A percentile compares a stretch with the other conserved stretches of the same genome.
Conservation (phyloP, 2,888 invertebrate species). For the Trachelus tabidus region DNA sequence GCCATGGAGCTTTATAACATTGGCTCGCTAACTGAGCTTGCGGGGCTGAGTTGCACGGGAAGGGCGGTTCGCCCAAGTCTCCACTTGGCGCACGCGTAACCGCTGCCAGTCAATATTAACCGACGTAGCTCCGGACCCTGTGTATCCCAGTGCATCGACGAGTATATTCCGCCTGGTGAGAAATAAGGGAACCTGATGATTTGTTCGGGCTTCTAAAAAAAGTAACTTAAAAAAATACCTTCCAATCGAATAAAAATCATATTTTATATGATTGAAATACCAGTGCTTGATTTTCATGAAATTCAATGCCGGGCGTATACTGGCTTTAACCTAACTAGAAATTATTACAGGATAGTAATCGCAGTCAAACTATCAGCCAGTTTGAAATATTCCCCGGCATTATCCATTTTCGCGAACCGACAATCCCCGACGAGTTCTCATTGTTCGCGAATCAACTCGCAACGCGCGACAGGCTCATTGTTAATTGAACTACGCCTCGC, state of each 20-base stretch:
- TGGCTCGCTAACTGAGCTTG: constrained; percentile 24
- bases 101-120: constrained; percentile 61
- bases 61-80: constrained; percentile 30
- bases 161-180: neutral
- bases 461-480: constrained; percentile 55
- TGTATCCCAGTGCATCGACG: neutral
- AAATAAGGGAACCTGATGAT: neutral
- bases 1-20: constrained; percentile 22
- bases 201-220: neutral
- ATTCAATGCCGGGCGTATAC: neutral
- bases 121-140: constrained; percentile 22
- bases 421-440: constrained; percentile 55
- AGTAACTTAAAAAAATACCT: neutral
- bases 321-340: neutral
- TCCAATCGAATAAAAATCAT: neutral
- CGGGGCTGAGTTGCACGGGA: constrained; percentile 21
- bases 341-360: neutral
- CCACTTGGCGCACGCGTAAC: constrained; percentile 61
- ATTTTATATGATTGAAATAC: neutral
- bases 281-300: neutral
- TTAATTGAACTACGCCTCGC: constrained; percentile 59
- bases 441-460: constrained; percentile 57
- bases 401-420: neutral
- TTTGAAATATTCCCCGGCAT: neutral
- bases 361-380: neutral